phyloP scores from a whole-genome alignment of 2,888 invertebrate genomes.

The Automeris io region DNA sequence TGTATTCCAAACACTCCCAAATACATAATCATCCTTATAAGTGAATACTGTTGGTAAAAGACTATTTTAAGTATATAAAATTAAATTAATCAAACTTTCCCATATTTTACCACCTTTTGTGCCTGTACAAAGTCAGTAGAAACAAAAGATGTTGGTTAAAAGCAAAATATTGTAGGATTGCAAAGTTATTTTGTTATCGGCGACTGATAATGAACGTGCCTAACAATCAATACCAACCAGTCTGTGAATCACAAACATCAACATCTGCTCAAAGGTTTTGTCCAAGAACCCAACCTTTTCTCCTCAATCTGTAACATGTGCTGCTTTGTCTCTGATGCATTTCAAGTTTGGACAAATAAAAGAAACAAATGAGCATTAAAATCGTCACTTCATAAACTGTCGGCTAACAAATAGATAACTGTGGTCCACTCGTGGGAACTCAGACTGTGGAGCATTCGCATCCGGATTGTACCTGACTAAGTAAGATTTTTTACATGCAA shows the following conservation, averaged over 20 bases:
- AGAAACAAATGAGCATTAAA: constrained; percentile 49
- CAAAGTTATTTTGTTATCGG: constrained; percentile 7
- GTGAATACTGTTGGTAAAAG: too few species aligned
- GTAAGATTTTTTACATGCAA: constrained; percentile 40
- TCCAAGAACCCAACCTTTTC: constrained; percentile 26
- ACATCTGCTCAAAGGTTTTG: constrained; percentile 56
- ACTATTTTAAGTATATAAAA: too few species aligned
- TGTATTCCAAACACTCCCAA: too few species aligned
- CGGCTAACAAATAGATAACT: constrained; percentile 32
- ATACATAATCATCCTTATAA: too few species aligned
- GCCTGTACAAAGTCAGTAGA: too few species aligned
- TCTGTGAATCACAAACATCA: constrained; percentile 16
- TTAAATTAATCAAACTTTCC: too few species aligned
- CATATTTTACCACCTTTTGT: too few species aligned
- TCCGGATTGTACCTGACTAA: constrained; percentile 58
- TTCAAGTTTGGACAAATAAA: constrained; percentile 37
- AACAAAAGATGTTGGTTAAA: too few species aligned
- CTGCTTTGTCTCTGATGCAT: constrained; percentile 50
- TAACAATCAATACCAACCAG: neutral
- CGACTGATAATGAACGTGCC: constrained; percentile 20
- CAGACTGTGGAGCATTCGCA: constrained; percentile 50
- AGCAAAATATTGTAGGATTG: too few species aligned
- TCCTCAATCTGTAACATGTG: constrained; percentile 40
- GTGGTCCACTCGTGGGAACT: constrained; percentile 62
- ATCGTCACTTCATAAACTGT: constrained; percentile 60